These are phyloP conservation scores for Paratrypauchen microcephalus DNA, from an alignment of 2,797 vertebrate species.

Conservation along the genomic window DNA sequence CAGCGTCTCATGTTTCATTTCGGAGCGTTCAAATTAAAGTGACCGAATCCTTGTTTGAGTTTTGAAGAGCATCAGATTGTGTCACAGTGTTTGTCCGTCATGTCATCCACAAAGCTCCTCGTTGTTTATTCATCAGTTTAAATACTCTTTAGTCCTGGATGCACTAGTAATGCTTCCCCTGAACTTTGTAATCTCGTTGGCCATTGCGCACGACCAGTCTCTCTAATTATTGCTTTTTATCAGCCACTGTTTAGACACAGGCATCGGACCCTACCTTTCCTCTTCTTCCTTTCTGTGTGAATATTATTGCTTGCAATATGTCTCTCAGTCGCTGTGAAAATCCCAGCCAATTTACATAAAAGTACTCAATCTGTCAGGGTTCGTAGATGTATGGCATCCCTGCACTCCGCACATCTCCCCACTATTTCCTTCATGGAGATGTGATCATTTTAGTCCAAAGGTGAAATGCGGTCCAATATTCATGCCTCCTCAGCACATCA, in stretches of 20 bases:
- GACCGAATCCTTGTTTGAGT: conserved; percentile 65
- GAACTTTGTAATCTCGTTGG: conserved; percentile 76
- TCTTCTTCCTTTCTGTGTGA: conserved; percentile 26
- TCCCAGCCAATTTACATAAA: conserved; percentile 64
- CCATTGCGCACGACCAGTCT: conserved; percentile 69
- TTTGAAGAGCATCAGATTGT: conserved; percentile 60
- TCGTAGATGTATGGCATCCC: conserved; percentile 53
- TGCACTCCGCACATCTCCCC: conserved; percentile 46
- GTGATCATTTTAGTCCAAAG: conserved; percentile 33
- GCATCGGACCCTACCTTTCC: conserved; percentile 31
- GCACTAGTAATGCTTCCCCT: conserved; percentile 65
- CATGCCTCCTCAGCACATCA: conserved; percentile 39
- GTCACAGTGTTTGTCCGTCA: conserved; percentile 74
- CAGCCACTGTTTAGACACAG: conserved; percentile 63
- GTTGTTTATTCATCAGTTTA: conserved; percentile 39
- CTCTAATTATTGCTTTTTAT: conserved; percentile 76
- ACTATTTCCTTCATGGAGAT: conserved; percentile 62
- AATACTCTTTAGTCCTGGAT: conserved; percentile 56
- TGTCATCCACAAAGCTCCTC: conserved; percentile 49
- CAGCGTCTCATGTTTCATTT: conserved; percentile 62
- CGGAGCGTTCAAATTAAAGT: conserved; percentile 64
- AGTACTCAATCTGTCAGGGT: conserved; percentile 53
- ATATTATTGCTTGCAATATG: conserved; percentile 70
- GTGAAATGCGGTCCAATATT: conserved; percentile 44
- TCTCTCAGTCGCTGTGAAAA: conserved; percentile 55